A percentile compares a stretch with the other conserved stretches of the same genome.
These are phyloP conservation scores for Mormyrops boulengeri DNA, from an alignment of 2,797 vertebrate species.

Conservation along the genomic window DNA sequence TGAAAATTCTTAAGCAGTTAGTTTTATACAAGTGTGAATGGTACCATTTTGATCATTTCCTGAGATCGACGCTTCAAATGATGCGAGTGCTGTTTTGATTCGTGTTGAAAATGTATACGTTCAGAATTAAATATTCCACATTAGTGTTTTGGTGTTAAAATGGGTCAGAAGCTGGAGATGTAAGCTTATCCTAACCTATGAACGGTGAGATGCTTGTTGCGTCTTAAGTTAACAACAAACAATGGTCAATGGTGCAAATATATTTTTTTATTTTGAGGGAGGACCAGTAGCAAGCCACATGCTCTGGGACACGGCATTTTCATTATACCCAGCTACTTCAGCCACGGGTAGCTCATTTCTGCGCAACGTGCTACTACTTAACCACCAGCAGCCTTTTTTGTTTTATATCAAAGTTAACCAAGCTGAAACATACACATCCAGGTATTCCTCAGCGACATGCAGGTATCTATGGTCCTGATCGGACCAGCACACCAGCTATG, in stretches of 20 bases:
- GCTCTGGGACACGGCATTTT: slow-evolving; percentile 49
- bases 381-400: slow-evolving; percentile 68
- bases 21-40: not conserved
- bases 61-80: not conserved
- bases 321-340: slow-evolving; percentile 30
- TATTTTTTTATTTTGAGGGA: not conserved
- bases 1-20: not conserved
- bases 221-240: slow-evolving; percentile 8
- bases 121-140: not conserved
- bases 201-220: slow-evolving; percentile 1
- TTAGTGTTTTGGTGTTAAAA: slow-evolving; percentile 18
- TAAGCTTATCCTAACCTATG: slow-evolving; percentile 21
- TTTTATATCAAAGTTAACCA: slow-evolving; percentile 46
- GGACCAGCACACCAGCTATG: slow-evolving; percentile 38
- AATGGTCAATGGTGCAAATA: not conserved
- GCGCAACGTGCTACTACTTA: slow-evolving; percentile 52
- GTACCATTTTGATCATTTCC: slow-evolving; percentile 37
- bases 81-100: slow-evolving; percentile 7
- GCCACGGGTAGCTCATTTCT: slow-evolving; percentile 25
- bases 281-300: slow-evolving; percentile 32
- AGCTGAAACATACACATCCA: slow-evolving; percentile 45
- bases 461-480: slow-evolving; percentile 32
- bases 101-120: slow-evolving; percentile 20
- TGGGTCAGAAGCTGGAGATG: slow-evolving; percentile 20
- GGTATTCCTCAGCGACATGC: slow-evolving; percentile 39